These are phyloP conservation scores for Danionella cerebrum DNA, from an alignment of 2,113 vertebrate species.

Conservation along the genomic window DNA sequence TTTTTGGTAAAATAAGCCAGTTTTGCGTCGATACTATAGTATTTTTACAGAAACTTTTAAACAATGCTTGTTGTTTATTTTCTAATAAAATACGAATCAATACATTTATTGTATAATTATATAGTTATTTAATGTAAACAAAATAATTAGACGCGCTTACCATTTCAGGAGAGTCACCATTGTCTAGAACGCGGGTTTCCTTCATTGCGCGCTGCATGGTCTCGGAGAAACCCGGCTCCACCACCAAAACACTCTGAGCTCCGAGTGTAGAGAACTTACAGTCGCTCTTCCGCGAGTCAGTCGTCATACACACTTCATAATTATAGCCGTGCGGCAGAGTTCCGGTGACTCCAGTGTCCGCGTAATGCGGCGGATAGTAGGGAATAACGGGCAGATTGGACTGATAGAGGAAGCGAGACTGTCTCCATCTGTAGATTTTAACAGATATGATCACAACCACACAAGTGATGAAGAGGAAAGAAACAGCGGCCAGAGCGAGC, in stretches of 20 bases:
- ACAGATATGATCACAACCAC: slow-evolving; percentile 51
- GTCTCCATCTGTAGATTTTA: slow-evolving; percentile 50
- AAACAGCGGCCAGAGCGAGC: slow-evolving; percentile 50
- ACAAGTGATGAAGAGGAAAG: slow-evolving; percentile 58
- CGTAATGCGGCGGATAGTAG: slow-evolving; percentile 57
- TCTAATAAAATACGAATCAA: not conserved
- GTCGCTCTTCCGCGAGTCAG: slow-evolving; percentile 42
- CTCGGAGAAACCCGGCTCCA: slow-evolving; percentile 7
- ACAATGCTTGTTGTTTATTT: not conserved
- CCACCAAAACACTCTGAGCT: slow-evolving; percentile 15
- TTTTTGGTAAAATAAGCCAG: too few relatives aligned
- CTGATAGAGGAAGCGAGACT: slow-evolving; percentile 46
- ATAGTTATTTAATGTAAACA: too few relatives aligned
- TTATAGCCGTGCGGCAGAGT: slow-evolving; percentile 52
- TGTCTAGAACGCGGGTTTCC: not conserved
- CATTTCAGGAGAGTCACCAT: not conserved
- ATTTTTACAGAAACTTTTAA: not conserved
- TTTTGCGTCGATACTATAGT: too few relatives aligned
- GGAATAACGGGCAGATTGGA: slow-evolving; percentile 53
- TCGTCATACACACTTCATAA: slow-evolving; percentile 48
- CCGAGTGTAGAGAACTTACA: slow-evolving; percentile 23
- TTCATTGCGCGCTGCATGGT: not conserved
- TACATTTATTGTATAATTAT: not conserved
- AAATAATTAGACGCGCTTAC: not conserved
- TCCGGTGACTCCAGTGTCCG: slow-evolving; percentile 53